These are phyloP conservation scores for Rhinichthys klamathensis DNA, from an alignment of 2,113 vertebrate species.

Conservation along the genomic window DNA sequence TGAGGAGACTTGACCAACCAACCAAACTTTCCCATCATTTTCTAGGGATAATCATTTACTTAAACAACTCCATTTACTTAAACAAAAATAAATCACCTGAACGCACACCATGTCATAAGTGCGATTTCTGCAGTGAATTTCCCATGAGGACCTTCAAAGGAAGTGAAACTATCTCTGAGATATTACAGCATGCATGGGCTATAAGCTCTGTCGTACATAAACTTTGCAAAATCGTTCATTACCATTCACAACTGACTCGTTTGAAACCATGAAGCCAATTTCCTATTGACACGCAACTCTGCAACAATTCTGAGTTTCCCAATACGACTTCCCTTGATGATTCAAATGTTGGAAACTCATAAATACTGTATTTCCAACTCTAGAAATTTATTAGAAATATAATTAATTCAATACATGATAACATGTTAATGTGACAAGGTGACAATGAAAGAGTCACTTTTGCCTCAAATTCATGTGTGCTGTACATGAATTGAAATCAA, in stretches of 20 bases:
- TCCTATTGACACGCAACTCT: background rate
- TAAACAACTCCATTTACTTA: too few species aligned
- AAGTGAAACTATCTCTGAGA: background rate
- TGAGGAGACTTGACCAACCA: too few species aligned
- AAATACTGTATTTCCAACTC: background rate
- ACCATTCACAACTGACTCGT: background rate
- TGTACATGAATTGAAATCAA: background rate
- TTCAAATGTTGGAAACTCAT: background rate
- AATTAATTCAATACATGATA: too few species aligned
- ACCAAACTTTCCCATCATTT: too few species aligned
- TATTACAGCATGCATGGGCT: background rate
- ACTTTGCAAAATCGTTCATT: background rate
- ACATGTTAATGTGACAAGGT: too few species aligned
- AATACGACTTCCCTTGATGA: background rate
- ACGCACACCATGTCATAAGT: background rate
- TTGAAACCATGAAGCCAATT: background rate
- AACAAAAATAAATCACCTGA: too few species aligned
- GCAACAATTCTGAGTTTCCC: background rate
- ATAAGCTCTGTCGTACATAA: background rate
- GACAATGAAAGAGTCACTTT: too few species aligned
- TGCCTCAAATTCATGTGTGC: too few species aligned
- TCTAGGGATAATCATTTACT: too few species aligned
- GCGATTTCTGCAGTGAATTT: background rate
- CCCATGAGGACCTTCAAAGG: background rate
- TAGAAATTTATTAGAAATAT: too few species aligned